Base-by-base conservation (phyloP, 2,113 vertebrate species). In the Orcinus orca region DNA sequence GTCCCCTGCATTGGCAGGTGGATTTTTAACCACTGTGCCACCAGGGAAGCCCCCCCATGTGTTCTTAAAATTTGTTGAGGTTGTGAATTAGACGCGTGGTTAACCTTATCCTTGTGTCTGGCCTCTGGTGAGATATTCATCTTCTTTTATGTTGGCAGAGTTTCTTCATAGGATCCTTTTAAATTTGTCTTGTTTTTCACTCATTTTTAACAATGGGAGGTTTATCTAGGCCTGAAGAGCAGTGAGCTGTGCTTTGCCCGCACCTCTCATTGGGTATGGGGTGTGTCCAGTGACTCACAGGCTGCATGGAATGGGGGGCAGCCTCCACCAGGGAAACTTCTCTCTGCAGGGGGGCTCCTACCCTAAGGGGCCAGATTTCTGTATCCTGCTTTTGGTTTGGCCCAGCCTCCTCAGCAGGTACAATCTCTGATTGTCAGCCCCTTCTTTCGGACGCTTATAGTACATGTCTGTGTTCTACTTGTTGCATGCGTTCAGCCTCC, bases 231-330 rank as follows among this genome's bases (percentile, higher is more conserved):
- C 33, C 20, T 11, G 33, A 7, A 7, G 15, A 63, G 11, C 17
- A 10, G 68, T 3, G 8, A 47, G 17, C 79, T 41, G 18, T 15
- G 1, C 8, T 55, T 29, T 36, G 13, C 67, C 13, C 18, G 7
- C 0, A 10, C n/a, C 74, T 81, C 20, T 25, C 38, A 1, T 0
- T 3, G 25, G 15, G 25, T 0, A 0, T 12, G 29, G 31, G n/a
- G 29, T 13, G 25, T 11, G 15, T 81, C 14, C 3, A 25, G 53
- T 0, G 6, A 11, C 53, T n/a, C 36, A 8, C 18, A 25, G 47
- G 15, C 76, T 47, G 3, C 10, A 1, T 36, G 36, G 8, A 14
- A 1, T 38, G 2, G 84, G 6, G 36, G 60, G 31, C n/a, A 2
- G 36, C 4, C 83, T 83, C 20, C 26, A 8, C 29, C 20, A 18